Percentiles rank a stretch among this genome's conserved stretches.
These are phyloP conservation scores for Lathamus discolor DNA, from an alignment of 2,113 vertebrate genomes.

Conservation along the genomic window DNA sequence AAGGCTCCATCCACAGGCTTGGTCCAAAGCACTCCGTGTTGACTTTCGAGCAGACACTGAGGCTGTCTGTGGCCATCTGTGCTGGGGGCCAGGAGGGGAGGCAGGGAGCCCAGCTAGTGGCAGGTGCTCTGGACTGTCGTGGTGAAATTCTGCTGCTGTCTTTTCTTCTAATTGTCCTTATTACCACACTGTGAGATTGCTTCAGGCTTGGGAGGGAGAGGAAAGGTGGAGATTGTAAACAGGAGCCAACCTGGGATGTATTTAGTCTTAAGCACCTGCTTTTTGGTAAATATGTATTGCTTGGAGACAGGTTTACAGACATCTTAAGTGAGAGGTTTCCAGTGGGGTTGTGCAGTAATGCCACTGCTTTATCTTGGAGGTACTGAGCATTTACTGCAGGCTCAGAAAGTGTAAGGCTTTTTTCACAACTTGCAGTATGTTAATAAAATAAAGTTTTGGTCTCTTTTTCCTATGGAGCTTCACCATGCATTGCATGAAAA, in stretches of 20 bases:
- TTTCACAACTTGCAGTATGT: background rate
- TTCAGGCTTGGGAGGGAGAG: background rate
- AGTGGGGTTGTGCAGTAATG: background rate
- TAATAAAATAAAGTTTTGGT: background rate
- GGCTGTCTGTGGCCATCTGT: background rate
- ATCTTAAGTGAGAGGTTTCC: background rate
- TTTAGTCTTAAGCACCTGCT: background rate
- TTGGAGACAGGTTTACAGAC: background rate
- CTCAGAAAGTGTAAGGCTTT: background rate
- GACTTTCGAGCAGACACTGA: background rate
- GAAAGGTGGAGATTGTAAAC: background rate
- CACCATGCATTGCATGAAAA: accelerated
- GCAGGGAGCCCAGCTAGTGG: background rate
- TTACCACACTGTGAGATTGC: background rate
- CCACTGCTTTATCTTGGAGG: background rate
- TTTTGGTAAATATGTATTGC: background rate
- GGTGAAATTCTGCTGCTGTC: background rate
- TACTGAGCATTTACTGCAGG: background rate
- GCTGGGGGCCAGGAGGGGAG: background rate
- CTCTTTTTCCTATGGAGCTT: background rate
- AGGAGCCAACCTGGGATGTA: background rate
- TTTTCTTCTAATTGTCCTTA: background rate
- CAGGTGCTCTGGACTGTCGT: background rate
- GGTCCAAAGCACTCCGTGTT: background rate
- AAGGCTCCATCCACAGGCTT: background rate